Conservation (phyloP, 2,797 vertebrate genomes). For the Poliocrania exsul region DNA sequence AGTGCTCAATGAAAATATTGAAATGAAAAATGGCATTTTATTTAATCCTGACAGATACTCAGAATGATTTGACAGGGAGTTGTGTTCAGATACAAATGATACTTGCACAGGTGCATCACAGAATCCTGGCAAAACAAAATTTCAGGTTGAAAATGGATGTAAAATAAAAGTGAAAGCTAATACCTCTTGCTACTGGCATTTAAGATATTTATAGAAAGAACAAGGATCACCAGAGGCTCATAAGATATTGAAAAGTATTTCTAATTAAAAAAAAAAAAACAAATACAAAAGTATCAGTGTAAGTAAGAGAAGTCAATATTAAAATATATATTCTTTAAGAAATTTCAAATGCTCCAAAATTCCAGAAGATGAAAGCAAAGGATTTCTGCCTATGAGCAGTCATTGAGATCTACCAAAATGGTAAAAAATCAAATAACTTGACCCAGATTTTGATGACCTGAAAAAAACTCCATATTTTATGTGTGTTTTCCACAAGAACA, state of each 20-base stretch:
- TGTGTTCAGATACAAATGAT: neutral
- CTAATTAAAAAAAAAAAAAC: neutral
- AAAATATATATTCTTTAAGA: neutral
- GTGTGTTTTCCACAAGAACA: neutral
- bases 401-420: neutral
- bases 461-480: rapidly evolving
- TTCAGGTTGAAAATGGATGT: neutral
- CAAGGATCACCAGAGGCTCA: neutral
- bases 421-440: neutral
- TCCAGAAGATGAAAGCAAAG: neutral
- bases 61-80: neutral
- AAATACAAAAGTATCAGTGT: neutral
- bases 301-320: neutral
- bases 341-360: neutral
- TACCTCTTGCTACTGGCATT: neutral
- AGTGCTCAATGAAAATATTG: neutral
- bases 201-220: neutral
- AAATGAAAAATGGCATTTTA: neutral
- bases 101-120: neutral
- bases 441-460: neutral
- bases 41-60: neutral
- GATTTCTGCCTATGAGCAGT: neutral
- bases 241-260: neutral
- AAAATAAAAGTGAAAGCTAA: neutral
- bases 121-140: neutral